phyloP scores from a whole-genome alignment of 2,113 vertebrate genomes.

The Oncorhynchus tshawytscha region DNA sequence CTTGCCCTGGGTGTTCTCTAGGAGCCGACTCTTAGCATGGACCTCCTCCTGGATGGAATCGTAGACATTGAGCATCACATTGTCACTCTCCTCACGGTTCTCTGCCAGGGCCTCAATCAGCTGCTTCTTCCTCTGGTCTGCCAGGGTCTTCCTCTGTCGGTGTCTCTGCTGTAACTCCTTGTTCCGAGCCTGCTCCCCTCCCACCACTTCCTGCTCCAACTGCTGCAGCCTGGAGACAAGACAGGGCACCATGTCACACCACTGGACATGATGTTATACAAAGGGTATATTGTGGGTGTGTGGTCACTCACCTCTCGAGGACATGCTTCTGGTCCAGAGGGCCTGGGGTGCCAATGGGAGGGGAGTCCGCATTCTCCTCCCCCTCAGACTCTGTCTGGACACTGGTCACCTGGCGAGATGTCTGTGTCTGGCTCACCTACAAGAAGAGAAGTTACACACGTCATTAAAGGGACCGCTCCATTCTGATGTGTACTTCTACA shows the following conservation, averaged over 20 bases:
- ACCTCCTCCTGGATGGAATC: constrained; percentile 89
- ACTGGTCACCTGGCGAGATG: not conserved
- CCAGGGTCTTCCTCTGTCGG: constrained; percentile 68
- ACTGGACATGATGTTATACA: not conserved
- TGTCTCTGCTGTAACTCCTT: constrained; percentile 80
- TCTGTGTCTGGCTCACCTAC: constrained; percentile 27
- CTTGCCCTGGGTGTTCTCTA: constrained; percentile 84
- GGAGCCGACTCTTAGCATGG: constrained; percentile 77
- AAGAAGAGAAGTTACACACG: not conserved
- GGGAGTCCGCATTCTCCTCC: constrained; percentile 15
- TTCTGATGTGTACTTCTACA: too few relatives aligned
- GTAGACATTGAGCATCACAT: constrained; percentile 77
- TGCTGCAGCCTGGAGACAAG: constrained; percentile 77
- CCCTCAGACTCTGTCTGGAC: constrained; percentile 12
- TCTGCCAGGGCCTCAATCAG: constrained; percentile 76
- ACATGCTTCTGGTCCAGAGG: constrained; percentile 77
- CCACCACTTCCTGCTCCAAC: constrained; percentile 83
- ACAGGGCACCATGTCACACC: not conserved
- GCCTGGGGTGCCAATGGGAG: constrained; percentile 21
- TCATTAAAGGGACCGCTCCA: not conserved
- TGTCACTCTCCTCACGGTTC: constrained; percentile 73
- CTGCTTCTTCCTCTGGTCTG: constrained; percentile 78
- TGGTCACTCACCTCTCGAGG: constrained; percentile 74
- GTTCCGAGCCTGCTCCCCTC: constrained; percentile 85
- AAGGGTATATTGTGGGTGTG: not conserved